These are phyloP conservation scores for Oscheius sp. DNA, from an alignment of 1,140 invertebrate genomes.

Conservation along the genomic window DNA sequence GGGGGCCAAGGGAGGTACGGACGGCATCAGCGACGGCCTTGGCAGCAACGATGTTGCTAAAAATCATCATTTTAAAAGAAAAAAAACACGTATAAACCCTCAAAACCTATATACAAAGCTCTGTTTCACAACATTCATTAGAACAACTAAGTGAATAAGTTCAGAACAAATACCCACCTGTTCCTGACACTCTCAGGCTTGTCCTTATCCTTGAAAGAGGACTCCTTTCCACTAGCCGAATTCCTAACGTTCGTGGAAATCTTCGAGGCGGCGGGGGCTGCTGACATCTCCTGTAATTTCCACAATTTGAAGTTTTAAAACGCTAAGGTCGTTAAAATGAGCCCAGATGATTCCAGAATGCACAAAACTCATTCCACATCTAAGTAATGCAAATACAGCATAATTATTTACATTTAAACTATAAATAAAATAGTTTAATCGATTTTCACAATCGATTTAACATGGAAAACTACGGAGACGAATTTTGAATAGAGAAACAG, in stretches of 20 bases:
- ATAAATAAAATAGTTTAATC: too few species aligned
- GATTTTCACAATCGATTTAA: too few species aligned
- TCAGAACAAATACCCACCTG: slow-evolving; percentile 59
- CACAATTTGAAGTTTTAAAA: too few species aligned
- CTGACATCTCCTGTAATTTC: slow-evolving; percentile 16
- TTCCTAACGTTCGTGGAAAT: too few species aligned
- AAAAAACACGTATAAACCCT: neutral
- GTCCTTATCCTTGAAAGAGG: slow-evolving; percentile 50
- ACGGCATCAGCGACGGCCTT: slow-evolving; percentile 99
- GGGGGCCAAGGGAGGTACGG: slow-evolving; percentile 91
- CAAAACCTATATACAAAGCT: neutral
- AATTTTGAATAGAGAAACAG: too few species aligned
- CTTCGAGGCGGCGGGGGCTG: slow-evolving; percentile 31
- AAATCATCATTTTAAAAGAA: neutral
- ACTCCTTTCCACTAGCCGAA: slow-evolving; percentile 32
- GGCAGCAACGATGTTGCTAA: slow-evolving; percentile 87
- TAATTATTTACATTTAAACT: too few species aligned
- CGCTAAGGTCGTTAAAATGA: too few species aligned
- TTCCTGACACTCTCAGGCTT: slow-evolving; percentile 71
- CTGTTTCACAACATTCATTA: too few species aligned
- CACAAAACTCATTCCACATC: too few species aligned
- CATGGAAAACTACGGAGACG: too few species aligned
- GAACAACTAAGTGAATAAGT: neutral
- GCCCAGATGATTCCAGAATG: too few species aligned
- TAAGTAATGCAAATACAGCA: too few species aligned